Evolutionary conservation across 2,888 invertebrate species (phyloP), one percentile per base, ranked within the genome.

Genomic region (Magallana nippona): DNA sequence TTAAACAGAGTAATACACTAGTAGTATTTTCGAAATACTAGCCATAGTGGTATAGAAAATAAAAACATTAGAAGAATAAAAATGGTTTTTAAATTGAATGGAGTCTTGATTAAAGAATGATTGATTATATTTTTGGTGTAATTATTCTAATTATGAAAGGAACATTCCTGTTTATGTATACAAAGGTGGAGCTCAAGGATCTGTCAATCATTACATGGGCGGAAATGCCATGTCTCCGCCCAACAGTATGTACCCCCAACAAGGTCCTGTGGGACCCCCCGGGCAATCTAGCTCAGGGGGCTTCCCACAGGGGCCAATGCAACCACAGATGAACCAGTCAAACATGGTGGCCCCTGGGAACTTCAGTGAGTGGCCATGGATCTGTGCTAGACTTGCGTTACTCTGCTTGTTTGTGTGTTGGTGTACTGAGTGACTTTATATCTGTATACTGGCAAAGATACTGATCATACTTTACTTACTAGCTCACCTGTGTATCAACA

Each of bases 241-340:
- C 10, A 79, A 79, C 60, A 83, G 79, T 44, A 83, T 83, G 60
- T 83, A 79, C 44, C 27, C 79, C 15, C 83, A 79, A 22, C 81
- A 81, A 62, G 81, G 81, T 60, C 81, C 81, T 10, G 79, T 56
- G 79, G 79, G 56, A 57, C 58, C 82, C 56, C 82, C 77, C 10
- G 78, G 44, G 11, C 83, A 83, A 44, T 15, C 77, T 17, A 55
- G 60, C 32, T 22, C 83, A n/a, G 62, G 86, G 55, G 86, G 86
- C 63, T 87, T 85, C 81, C 84, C 86, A 19, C 82, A 84, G 85
- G 84, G 82, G 84, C 84, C 63, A 22, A 60, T 58, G 55, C 81
- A 58, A 27, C 44, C 55, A 56, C 85, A 63, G 82, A 80, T 78
- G 80, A 62, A 63, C 19, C 83, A 81, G 81, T 81, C 58, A 55